These are phyloP conservation scores for Trypoxylus dichotomus DNA, from an alignment of 1,140 invertebrate genomes.

Conservation along the genomic window DNA sequence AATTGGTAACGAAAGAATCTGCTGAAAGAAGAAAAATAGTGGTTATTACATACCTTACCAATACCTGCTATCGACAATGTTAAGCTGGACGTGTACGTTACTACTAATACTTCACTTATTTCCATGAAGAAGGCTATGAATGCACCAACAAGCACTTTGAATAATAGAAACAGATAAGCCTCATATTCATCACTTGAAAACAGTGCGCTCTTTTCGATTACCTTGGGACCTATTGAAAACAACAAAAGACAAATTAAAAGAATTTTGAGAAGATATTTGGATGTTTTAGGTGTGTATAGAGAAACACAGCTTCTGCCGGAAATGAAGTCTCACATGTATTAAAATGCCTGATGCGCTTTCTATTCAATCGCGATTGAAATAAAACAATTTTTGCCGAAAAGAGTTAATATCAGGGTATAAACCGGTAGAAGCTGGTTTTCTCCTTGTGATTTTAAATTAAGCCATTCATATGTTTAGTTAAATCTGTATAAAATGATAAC, in stretches of 20 bases:
- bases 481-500: too few relatives aligned
- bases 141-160: constrained; percentile 70
- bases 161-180: constrained; percentile 44
- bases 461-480: too few relatives aligned
- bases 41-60: constrained; percentile 78
- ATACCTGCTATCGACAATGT: constrained; percentile 95
- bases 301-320: too few relatives aligned
- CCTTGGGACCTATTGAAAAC: constrained; percentile 28
- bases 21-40: neutral
- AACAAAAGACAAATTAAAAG: constrained; percentile 31
- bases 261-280: too few relatives aligned
- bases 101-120: constrained; percentile 89
- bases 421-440: too few relatives aligned
- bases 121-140: constrained; percentile 94
- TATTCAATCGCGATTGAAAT: too few relatives aligned
- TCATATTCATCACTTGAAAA: constrained; percentile 54
- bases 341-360: too few relatives aligned
- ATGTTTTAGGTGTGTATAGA: too few relatives aligned
- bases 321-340: too few relatives aligned
- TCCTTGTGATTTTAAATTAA: too few relatives aligned
- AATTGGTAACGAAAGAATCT: neutral
- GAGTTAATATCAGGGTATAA: too few relatives aligned
- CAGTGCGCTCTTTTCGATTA: constrained; percentile 48
- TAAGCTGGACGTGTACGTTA: constrained; percentile 94
- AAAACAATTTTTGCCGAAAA: too few relatives aligned